Evolutionary conservation across 2,888 invertebrate species (phyloP).

Genomic region (Galeopsomyia nigrocyanea): DNA sequence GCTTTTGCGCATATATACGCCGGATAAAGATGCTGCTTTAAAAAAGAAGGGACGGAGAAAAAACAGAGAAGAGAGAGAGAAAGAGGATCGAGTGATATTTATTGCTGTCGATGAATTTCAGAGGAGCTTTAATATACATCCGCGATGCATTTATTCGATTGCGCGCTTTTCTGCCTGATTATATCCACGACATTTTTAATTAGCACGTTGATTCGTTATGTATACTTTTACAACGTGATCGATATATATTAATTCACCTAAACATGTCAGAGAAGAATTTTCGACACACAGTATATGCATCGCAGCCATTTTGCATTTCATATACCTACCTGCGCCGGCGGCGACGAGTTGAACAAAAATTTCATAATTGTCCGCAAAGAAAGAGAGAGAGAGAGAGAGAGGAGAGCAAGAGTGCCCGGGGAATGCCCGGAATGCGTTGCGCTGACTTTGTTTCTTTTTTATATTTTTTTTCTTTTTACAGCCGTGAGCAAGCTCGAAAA

Average conservation of each 20-base stretch:
- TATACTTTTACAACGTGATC: neutral
- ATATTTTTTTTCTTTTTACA: conserved; percentile 8
- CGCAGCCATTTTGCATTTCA: conserved; percentile 27
- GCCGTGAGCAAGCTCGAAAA: conserved; percentile 5
- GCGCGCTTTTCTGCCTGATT: too few relatives aligned
- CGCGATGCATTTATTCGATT: conserved; percentile 20
- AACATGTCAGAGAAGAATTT: neutral
- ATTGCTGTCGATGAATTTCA: conserved; percentile 42
- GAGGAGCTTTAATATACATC: conserved; percentile 16
- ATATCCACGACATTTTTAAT: neutral
- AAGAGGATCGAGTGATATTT: conserved; percentile 29
- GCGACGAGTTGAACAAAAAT: conserved; percentile 29
- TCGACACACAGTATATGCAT: neutral
- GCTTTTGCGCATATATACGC: conserved; percentile 41
- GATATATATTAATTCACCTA: too few relatives aligned
- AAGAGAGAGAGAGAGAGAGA: too few relatives aligned
- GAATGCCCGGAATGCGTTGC: conserved; percentile 40
- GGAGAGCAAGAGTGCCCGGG: neutral
- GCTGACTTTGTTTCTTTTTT: neutral
- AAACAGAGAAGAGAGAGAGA: neutral
- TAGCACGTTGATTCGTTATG: conserved; percentile 7
- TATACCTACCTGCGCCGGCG: conserved; percentile 28
- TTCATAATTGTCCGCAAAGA: conserved; percentile 44
- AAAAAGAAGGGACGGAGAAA: conserved; percentile 18
- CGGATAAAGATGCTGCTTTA: conserved; percentile 41